phyloP scores from a whole-genome alignment of 2,113 vertebrate genomes.

The Mirounga angustirostris region DNA sequence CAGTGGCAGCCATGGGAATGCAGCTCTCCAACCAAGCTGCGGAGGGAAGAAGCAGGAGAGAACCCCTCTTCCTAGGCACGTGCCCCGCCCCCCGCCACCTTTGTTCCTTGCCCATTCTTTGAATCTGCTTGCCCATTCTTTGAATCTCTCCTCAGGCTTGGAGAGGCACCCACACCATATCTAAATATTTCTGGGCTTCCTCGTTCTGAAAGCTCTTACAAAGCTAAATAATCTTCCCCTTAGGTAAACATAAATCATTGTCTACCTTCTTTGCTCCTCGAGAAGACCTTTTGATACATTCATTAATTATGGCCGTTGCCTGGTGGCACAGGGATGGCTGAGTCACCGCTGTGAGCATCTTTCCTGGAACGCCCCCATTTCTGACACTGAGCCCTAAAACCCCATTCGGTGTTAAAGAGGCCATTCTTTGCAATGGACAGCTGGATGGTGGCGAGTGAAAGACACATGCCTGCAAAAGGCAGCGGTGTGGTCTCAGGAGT shows the following conservation, averaged over 20 bases:
- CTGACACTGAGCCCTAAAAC: constrained; percentile 43
- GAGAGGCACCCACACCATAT: background rate
- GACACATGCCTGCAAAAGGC: background rate
- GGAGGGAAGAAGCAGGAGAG: background rate
- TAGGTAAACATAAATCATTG: constrained; percentile 75
- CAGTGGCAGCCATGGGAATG: constrained; percentile 33
- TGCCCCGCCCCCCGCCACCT: no score
- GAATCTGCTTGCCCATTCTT: background rate
- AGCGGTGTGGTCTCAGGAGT: fast-evolving
- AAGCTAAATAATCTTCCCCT: constrained; percentile 74
- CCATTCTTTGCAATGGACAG: background rate
- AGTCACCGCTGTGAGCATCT: constrained; percentile 48
- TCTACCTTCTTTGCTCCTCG: constrained; percentile 67
- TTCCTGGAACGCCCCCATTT: constrained; percentile 41
- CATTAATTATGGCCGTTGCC: constrained; percentile 75
- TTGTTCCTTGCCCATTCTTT: no score
- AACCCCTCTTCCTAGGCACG: background rate
- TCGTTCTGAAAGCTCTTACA: constrained; percentile 55
- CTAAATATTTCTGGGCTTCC: constrained; percentile 60
- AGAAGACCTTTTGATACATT: constrained; percentile 72
- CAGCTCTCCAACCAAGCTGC: background rate
- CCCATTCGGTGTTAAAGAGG: background rate
- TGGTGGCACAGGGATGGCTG: constrained; percentile 54
- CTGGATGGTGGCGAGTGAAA: background rate
- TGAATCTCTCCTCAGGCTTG: background rate